phyloP scores from a whole-genome alignment of 2,113 vertebrate genomes.

The Sinocyclocheilus maitianheensis region DNA sequence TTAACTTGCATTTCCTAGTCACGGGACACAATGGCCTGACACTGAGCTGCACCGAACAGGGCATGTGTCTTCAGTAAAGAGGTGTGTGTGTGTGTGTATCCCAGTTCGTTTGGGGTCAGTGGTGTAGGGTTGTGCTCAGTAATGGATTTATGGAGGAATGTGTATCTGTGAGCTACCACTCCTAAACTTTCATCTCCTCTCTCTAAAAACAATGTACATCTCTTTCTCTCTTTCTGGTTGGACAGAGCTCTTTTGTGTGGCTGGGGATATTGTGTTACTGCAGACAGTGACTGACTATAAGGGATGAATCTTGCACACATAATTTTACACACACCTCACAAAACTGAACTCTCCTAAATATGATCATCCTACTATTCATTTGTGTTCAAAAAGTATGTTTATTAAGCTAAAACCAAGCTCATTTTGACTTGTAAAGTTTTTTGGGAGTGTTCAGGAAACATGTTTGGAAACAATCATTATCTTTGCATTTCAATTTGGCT shows the following conservation, averaged over 20 bases:
- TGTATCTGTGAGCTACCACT: conserved; percentile 57
- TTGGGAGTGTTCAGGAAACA: neutral
- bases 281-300: conserved; percentile 6
- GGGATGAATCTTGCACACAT: neutral
- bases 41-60: neutral
- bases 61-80: neutral
- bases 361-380: neutral
- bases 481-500: neutral
- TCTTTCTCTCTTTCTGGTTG: conserved; percentile 12
- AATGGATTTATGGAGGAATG: conserved; percentile 73
- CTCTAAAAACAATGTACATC: conserved; percentile 28
- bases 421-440: neutral
- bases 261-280: conserved; percentile 23
- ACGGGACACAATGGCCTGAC: neutral
- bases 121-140: conserved; percentile 59
- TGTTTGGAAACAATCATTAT: neutral
- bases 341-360: neutral
- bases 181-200: conserved; percentile 35
- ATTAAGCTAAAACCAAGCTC: neutral
- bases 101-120: conserved; percentile 51
- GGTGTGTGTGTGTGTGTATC: neutral
- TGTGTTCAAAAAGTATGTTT: neutral
- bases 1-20: neutral
- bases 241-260: conserved; percentile 37
- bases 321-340: neutral